phyloP scores from a whole-genome alignment of 2,797 vertebrate species.

The Vespertilio murinus region DNA sequence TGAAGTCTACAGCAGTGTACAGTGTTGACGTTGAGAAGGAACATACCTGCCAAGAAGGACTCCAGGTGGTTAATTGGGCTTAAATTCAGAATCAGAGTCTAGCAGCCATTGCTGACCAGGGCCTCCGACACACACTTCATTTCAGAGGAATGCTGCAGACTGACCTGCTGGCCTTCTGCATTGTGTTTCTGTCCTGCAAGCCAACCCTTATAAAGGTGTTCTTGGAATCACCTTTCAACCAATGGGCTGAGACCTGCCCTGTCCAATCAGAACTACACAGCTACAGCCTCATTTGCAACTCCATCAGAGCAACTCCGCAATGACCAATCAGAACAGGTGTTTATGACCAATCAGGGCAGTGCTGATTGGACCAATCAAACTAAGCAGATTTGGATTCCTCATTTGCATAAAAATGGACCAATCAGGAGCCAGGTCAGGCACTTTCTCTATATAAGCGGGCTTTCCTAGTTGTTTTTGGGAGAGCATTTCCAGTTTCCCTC shows the following conservation, averaged over 20 bases:
- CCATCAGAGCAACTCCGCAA: neutral
- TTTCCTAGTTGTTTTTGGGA: neutral
- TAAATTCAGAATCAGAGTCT: neutral
- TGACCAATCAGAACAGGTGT: neutral
- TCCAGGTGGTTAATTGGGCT: neutral
- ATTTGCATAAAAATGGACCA: neutral
- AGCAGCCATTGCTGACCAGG: neutral
- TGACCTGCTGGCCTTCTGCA: neutral
- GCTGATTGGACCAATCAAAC: neutral
- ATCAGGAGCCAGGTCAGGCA: neutral
- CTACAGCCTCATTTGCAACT: neutral
- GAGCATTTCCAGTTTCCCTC: neutral
- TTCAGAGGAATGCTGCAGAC: neutral
- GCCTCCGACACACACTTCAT: neutral
- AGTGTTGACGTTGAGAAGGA: neutral
- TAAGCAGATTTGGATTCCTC: neutral
- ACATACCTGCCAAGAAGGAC: neutral
- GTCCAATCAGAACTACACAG: neutral
- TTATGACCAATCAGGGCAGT: neutral
- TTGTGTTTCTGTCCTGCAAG: neutral
- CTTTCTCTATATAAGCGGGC: neutral
- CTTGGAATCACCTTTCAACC: neutral
- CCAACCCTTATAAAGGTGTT: neutral
- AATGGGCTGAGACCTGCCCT: neutral
- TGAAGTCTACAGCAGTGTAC: neutral